Conservation (phyloP, 2,888 invertebrate genomes). For the Aphodius sticticus region DNA sequence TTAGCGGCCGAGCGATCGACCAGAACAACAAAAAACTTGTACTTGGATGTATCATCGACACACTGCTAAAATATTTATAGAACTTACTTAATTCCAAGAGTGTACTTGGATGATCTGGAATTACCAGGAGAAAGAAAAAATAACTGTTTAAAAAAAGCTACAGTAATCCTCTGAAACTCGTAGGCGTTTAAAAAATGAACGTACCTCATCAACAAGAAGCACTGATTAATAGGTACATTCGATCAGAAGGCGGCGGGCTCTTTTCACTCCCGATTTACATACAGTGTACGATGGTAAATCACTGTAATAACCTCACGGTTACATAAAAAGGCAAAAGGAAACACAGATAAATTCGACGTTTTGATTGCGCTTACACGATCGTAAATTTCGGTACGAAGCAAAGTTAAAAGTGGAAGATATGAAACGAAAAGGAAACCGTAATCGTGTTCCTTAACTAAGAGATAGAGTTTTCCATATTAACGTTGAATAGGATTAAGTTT, state of each 20-base stretch:
- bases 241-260: constrained; percentile 18
- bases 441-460: neutral
- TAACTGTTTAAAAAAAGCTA: no score
- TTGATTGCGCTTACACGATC: neutral
- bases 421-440: neutral
- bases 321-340: neutral
- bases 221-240: constrained; percentile 15
- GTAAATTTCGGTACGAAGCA: neutral
- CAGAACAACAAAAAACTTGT: no score
- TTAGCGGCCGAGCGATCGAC: no score
- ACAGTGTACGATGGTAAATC: neutral
- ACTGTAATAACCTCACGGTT: neutral
- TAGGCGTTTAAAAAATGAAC: constrained; percentile 13
- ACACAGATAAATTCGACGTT: neutral
- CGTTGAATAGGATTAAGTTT: neutral
- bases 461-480: neutral
- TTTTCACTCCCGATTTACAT: constrained; percentile 14
- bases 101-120: no score
- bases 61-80: no score
- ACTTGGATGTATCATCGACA: no score
- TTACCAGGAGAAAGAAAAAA: no score
- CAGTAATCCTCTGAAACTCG: neutral
- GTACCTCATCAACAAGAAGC: constrained; percentile 14
- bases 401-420: neutral
- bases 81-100: no score